Evolutionary conservation across 2,113 vertebrate species (phyloP), one percentile per base, ranked within the genome.

Genomic region (Typhlomys cinereus): DNA sequence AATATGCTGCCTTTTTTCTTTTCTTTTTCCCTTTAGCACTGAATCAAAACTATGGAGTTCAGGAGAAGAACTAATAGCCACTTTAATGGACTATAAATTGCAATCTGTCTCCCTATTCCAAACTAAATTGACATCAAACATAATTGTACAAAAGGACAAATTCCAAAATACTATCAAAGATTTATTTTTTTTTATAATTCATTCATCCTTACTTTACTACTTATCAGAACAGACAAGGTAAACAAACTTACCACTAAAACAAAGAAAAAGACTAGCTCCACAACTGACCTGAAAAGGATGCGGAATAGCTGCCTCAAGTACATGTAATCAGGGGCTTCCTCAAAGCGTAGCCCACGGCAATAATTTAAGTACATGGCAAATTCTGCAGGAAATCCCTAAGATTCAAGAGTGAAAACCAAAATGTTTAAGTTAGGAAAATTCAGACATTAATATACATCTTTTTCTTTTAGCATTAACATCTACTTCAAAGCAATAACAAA

Each of bases 291-390:
- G 99, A 99, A 99, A 97, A 99, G 99, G 98, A 99, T 99, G 98
- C 99, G 99, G 98, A 99, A 99, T 97, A 99, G 98, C 98, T 99
- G 99, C 97, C 99, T 99, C 98, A 99, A 98, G 93, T 99, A 99
- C 99, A 99, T 99, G 98, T 99, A 99, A 98, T 99, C 99, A 61
- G 99, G 99, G 93, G 99, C 99, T 98, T 99, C 99, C 96, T 99
- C 99, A 97, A 99, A 99, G 97, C 99, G 99, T 96, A 99, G 98
- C 89, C 99, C 99, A 98, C 99, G 99, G 97, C 99, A 99, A 98
- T 99, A 99, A 98, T 99, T 99, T 98, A 99, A 98, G 96, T 99
- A 99, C 99, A 99, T 99, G 96, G 99, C 99, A 98, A 99, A 99
- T 98, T 99, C 99, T 98, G 99, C 99, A 97, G 99, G 99, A 97